Evolutionary conservation across 2,888 invertebrate genomes (phyloP).

Genomic region (Silvanus unidentatus): DNA sequence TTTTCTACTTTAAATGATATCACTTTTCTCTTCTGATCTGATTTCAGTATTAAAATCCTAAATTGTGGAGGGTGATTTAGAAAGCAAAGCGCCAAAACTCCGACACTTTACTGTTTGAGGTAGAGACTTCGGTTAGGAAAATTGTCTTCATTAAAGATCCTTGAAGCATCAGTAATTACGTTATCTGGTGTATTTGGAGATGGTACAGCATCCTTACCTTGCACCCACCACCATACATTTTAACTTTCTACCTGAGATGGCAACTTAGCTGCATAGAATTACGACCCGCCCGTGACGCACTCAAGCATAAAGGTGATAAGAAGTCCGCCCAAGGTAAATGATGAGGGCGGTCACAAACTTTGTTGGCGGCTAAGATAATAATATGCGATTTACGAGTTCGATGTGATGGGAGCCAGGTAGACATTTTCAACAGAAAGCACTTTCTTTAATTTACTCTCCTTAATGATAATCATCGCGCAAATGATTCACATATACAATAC

Average conservation of each 20-base stretch:
- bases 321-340: constrained; percentile 36
- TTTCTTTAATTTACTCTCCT: too few species aligned
- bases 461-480: neutral
- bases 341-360: constrained; percentile 11
- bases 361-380: neutral
- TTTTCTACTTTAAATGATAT: too few species aligned
- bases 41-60: too few species aligned
- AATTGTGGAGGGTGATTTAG: too few species aligned
- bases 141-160: constrained; percentile 4
- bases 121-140: too few species aligned
- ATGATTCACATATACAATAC: neutral
- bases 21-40: too few species aligned
- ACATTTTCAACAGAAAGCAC: too few species aligned
- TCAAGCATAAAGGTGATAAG: constrained; percentile 46
- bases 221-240: constrained; percentile 32
- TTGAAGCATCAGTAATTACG: constrained; percentile 38
- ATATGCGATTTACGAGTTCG: too few species aligned
- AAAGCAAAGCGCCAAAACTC: too few species aligned
- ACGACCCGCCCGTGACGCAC: constrained; percentile 34
- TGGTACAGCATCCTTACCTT: constrained; percentile 35
- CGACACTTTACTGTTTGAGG: too few species aligned
- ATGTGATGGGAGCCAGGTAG: too few species aligned
- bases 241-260: constrained; percentile 36
- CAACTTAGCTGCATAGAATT: constrained; percentile 35
- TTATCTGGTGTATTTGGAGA: constrained; percentile 31